A percentile compares a stretch with the other conserved stretches of the same genome.
Evolutionary conservation across 2,888 invertebrate species (phyloP).

Genomic region (Drosophila diplacantha): DNA sequence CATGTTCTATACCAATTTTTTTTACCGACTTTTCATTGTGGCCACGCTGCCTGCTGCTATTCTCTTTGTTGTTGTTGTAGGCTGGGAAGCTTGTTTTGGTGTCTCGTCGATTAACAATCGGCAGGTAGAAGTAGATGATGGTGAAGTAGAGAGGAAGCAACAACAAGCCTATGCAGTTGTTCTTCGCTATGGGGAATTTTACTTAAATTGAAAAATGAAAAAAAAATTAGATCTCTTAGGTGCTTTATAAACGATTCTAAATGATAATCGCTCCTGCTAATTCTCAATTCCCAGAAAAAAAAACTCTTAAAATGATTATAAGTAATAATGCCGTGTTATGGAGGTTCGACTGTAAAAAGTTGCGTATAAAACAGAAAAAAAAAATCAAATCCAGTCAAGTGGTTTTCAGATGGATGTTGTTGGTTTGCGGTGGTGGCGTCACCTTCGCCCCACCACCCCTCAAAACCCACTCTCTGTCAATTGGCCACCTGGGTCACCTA

Average conservation of each 20-base stretch:
- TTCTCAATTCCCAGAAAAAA: background rate
- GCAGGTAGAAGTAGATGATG: conserved; percentile 51
- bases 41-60: conserved; percentile 25
- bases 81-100: conserved; percentile 63
- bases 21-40: conserved; percentile 45
- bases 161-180: conserved; percentile 23
- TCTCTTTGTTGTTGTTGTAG: conserved; percentile 28
- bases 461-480: background rate
- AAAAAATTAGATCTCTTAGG: background rate
- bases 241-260: no score
- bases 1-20: conserved; percentile 62
- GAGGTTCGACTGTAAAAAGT: conserved; percentile 38
- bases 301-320: background rate
- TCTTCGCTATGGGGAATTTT: background rate
- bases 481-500: conserved; percentile 47
- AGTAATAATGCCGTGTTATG: background rate
- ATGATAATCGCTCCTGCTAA: background rate
- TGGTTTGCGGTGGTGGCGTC: conserved; percentile 52
- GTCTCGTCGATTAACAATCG: conserved; percentile 58
- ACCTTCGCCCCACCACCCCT: conserved; percentile 31
- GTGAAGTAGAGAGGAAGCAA: conserved; percentile 27
- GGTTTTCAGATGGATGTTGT: conserved; percentile 28
- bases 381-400: conserved; percentile 51
- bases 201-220: background rate
- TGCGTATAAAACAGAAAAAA: conserved; percentile 31